These are phyloP conservation scores for Tortrix viridana DNA, from an alignment of 2,888 invertebrate genomes.

Conservation along the genomic window DNA sequence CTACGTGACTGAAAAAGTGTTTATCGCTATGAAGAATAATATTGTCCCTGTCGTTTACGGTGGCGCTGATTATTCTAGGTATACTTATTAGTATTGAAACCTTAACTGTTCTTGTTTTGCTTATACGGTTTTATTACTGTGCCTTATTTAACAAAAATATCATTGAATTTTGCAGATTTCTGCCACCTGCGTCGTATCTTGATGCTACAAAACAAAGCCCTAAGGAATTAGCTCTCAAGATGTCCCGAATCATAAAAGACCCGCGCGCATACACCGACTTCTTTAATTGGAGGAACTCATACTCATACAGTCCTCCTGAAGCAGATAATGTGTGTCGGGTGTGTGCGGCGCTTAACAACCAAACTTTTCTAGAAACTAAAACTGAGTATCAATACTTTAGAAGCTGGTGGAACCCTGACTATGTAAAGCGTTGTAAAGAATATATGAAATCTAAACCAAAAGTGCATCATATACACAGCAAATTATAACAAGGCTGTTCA, in stretches of 20 bases:
- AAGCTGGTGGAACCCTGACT: conserved; percentile 14
- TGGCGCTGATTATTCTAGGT: conserved; percentile 77
- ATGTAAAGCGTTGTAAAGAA: neutral
- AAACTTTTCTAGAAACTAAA: neutral
- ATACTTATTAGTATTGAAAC: neutral
- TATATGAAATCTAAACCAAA: neutral
- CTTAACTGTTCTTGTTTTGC: neutral
- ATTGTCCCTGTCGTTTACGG: conserved; percentile 86
- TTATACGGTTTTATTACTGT: neutral
- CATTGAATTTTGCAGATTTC: conserved; percentile 7
- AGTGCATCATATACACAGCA: no score
- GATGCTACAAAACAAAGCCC: conserved; percentile 34
- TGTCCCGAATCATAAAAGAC: conserved; percentile 9
- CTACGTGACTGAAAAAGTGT: conserved; percentile 44
- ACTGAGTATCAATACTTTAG: neutral
- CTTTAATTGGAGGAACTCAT: conserved; percentile 8
- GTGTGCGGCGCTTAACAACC: conserved; percentile 5
- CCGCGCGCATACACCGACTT: conserved; percentile 1
- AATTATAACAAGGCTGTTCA: no score
- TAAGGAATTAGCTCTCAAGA: conserved; percentile 5
- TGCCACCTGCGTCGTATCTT: conserved; percentile 25
- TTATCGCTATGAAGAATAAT: conserved; percentile 68
- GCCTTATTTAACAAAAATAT: neutral
- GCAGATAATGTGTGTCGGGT: conserved; percentile 2
- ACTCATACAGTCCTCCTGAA: neutral